Evolutionary conservation across 2,113 vertebrate genomes (phyloP), one percentile per base, ranked within the genome.

Genomic region (Conger conger): DNA sequence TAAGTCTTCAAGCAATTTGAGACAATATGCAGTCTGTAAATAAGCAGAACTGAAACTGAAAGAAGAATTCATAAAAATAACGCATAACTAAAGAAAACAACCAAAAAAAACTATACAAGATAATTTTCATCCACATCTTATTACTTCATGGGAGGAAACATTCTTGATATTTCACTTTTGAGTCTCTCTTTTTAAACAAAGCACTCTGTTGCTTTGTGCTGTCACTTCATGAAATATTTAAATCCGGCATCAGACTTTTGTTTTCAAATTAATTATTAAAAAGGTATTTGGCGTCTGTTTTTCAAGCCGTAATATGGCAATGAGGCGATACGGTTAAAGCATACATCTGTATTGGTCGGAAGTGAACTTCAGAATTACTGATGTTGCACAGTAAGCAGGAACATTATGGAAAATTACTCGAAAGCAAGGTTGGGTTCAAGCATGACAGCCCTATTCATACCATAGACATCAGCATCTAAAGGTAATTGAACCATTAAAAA

Each of bases 181-280:
- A 20, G 18, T 4, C 23, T 27, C 18, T 60, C 57, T 73, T 73
- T 73, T 73, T 73, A 73, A 73, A 73, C 68, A 73, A 73, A 73
- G 27, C 68, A 73, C 68, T 73, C 68, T 73, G 68, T 33, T 73
- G n/a, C 68, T 73, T 73, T 73, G 68, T 73, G 68, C 68, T 73
- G 68, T 73, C 68, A 73, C 68, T 27, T 73, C 68, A 73, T 73
- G 68, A 73, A 73, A 73, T 73, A 73, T 73, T 73, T 73, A 73
- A 73, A 73, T 73, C 68, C n/a, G 27, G 68, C 68, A 73, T 73
- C 68, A 73, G 68, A 73, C 68, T 73, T 73, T 73, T 73, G 68
- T 73, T 73, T 73, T 73, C 68, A 73, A 73, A 73, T 73, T 73
- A 73, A 73, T 73, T 73, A 73, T 73, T 73, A 73, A 73, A 73